Base-by-base conservation (phyloP, 92 coral and sea anemone species). In the Micromussa lordhowensis region DNA sequence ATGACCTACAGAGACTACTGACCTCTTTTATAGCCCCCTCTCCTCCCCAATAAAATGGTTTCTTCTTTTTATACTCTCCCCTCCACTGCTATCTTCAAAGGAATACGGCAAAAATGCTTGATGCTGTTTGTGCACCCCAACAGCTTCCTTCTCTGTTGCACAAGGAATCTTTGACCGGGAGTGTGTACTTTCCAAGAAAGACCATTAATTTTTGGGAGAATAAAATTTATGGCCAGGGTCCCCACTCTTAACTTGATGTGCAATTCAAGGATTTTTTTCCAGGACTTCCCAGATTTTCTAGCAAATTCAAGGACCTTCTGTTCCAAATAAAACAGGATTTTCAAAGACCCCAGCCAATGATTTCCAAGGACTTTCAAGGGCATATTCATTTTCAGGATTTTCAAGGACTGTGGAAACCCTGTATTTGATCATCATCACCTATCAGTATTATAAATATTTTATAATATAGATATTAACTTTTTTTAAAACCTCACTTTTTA, bases 381-480 rank as follows among this genome's bases (percentile, higher is more conserved):
- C 58, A 22, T 79, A 40, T 79, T 79, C 70, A 68, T 54, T 54
- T 79, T 49, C 83, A 79, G 54, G 83, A 79, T 79, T 79, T 79
- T 79, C 83, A 79, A 79, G 83, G 83, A 79, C 83, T 79, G 83
- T 77, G 81, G 83, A 29, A 79, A 26, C 83, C 51, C 83, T 79
- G 83, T 79, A 79, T 79, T 79, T 79, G 68, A 79, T 58, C 83
- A 79, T 79, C 83, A 54, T 79, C 54, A 79, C 83, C 68, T 58
- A 79, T 79, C 48, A 59, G 83, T 54, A 79, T 54, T 79, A 54
- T 40, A 53, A 79, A 79, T 55, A 79, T 79, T 53, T 51, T 79
- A 79, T 79, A 79, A 79, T 55, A 77, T 77, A 77, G 81, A 77
- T 77, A 1, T 77, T 79, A 36, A 36, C 40, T 79, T 55, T 53